Conservation (phyloP, 2,888 invertebrate species). For the Torymus auratus region DNA sequence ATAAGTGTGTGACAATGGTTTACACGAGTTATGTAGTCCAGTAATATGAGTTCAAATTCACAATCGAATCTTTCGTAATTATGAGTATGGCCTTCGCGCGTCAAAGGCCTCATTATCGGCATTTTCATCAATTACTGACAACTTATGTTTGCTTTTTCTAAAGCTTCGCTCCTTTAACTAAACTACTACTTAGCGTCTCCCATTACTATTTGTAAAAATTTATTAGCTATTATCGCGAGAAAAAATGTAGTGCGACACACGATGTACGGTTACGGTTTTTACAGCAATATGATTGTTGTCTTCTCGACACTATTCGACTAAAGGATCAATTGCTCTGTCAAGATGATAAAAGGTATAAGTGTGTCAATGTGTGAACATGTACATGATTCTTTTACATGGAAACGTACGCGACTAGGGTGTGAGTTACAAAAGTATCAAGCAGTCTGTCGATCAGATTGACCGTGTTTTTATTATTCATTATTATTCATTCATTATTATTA, state of each 20-base stretch:
- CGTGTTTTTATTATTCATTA: conserved; percentile 32
- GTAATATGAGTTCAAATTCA: conserved; percentile 9
- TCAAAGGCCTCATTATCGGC: conserved; percentile 3
- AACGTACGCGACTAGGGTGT: conserved; percentile 38
- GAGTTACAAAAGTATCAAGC: conserved; percentile 59
- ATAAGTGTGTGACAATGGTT: not conserved
- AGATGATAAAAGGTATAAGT: conserved; percentile 17
- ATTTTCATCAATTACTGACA: no score
- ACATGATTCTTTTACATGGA: conserved; percentile 20
- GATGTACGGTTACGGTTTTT: no score
- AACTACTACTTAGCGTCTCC: not conserved
- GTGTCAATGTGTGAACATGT: conserved; percentile 5
- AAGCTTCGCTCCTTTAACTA: not conserved
- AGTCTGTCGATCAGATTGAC: conserved; percentile 55
- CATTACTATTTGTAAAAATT: conserved; percentile 13
- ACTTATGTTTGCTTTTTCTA: not conserved
- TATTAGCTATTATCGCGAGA: conserved; percentile 11
- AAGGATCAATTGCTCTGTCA: conserved; percentile 41
- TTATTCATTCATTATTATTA: conserved; percentile 34
- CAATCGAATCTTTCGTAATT: not conserved
- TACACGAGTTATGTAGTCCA: conserved; percentile 16
- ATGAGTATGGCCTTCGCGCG: not conserved
- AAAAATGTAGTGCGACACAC: not conserved
- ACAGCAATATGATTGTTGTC: conserved; percentile 2
- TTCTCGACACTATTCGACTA: conserved; percentile 32